phyloP scores from a whole-genome alignment of 2,113 vertebrate genomes.

The Montifringilla adamsi region DNA sequence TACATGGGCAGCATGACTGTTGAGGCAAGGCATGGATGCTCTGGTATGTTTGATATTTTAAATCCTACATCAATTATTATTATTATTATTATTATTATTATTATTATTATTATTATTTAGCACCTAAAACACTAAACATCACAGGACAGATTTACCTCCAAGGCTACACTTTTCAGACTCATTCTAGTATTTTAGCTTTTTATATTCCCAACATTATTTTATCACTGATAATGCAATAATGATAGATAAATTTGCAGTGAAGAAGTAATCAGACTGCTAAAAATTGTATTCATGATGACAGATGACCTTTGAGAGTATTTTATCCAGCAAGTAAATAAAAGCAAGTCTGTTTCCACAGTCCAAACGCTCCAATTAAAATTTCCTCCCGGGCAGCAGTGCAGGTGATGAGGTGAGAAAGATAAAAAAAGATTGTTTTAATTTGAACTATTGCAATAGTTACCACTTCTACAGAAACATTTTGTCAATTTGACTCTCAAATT shows the following conservation, averaged over 20 bases:
- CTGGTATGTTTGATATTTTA: not conserved
- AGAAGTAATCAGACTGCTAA: not conserved
- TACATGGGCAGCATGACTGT: not conserved
- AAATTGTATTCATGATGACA: not conserved
- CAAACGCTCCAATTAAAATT: not conserved
- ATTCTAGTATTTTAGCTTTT: not conserved
- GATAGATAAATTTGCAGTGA: not conserved
- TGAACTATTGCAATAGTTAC: not conserved
- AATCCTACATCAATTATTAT: not conserved
- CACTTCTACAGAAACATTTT: not conserved
- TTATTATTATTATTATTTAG: not conserved
- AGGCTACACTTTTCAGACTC: not conserved
- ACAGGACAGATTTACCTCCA: not conserved
- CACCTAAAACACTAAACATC: not conserved
- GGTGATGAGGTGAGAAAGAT: not conserved
- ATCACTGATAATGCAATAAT: not conserved
- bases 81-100: not conserved
- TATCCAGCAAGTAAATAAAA: not conserved
- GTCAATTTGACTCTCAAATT: not conserved
- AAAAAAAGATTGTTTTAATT: not conserved
- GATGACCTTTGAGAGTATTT: not conserved
- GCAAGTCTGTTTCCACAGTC: not conserved
- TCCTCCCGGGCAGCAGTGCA: not conserved
- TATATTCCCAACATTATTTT: not conserved
- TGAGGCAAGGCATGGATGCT: not conserved